Evolutionary conservation across 2,888 invertebrate genomes (phyloP), one percentile per base, ranked within the genome.

Genomic region (Apomyelois bistriatella): DNA sequence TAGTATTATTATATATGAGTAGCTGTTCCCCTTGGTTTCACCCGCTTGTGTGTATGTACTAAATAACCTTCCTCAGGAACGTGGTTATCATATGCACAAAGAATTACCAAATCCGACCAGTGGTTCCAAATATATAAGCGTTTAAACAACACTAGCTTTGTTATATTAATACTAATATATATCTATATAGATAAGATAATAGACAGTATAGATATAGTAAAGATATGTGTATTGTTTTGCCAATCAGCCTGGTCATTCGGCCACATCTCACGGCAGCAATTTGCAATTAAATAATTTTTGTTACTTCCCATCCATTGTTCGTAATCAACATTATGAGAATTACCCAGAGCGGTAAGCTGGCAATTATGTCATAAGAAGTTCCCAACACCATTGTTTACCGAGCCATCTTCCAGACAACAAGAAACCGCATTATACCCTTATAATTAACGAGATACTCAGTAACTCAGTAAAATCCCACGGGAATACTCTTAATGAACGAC

Each of bases 401-500:
- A 12, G 17, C 22, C 9, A 37, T 38, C 22, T 48, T 9, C 9
- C 22, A 22, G 10, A 36, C 48, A n/a, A 37, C 37, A 37, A 22
- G 37, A 37, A 38, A 37, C 37, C 43, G 30, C 13, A 30, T 46
- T 48, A 37, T 38, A 38, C 12, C 55, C 53, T 56, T 54, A 59
- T 59, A 55, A 59, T 56, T 58, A 48, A 55, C 37, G 40, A 42
- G 48, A 55, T 56, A 53, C 53, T 51, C 41, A 53, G 53, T 56
- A 56, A 61, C 58, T 30, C 30, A 9, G 46, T 54, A 54, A 51
- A 47, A 46, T 59, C 65, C 56, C 53, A 55, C 46, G 58, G 62
- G 62, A 59, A 60, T 57, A 52, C 53, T 30, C 48, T 37, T 60
- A 55, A 65, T 57, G 62, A 56, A 67, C 60, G 58, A 38, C 32